Evolutionary conservation across 2,113 vertebrate genomes (phyloP).

Genomic region (Poecile atricapillus): DNA sequence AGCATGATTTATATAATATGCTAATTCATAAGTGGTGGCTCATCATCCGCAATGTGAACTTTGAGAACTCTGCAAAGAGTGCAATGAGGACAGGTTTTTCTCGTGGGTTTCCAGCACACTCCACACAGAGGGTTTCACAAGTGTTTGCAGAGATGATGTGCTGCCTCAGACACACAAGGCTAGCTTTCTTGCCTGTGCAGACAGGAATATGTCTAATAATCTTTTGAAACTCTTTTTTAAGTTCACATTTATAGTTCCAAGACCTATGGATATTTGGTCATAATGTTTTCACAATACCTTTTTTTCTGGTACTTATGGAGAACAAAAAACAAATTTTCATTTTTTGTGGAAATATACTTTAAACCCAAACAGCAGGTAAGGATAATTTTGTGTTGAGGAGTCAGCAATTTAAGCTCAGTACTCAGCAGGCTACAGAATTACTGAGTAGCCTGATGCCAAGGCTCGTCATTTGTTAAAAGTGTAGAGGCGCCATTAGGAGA

Average conservation of each 20-base stretch:
- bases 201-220: neutral
- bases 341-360: neutral
- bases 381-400: neutral
- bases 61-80: constrained; percentile 38
- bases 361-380: neutral
- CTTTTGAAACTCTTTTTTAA: neutral
- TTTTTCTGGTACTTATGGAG: neutral
- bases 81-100: neutral
- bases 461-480: neutral
- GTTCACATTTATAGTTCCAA: neutral
- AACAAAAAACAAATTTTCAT: neutral
- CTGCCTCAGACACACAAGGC: neutral
- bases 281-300: neutral
- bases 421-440: neutral
- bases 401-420: neutral
- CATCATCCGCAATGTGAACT: constrained; percentile 37
- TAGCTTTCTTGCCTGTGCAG: neutral
- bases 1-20: constrained; percentile 65
- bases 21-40: constrained; percentile 40
- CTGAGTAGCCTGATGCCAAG: neutral
- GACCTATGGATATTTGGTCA: neutral
- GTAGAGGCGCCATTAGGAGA: neutral
- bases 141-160: neutral
- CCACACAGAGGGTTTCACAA: neutral
- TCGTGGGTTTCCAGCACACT: neutral